Evolutionary conservation across 2,797 vertebrate species (phyloP).

Genomic region (Triplophysa yarkandensis): DNA sequence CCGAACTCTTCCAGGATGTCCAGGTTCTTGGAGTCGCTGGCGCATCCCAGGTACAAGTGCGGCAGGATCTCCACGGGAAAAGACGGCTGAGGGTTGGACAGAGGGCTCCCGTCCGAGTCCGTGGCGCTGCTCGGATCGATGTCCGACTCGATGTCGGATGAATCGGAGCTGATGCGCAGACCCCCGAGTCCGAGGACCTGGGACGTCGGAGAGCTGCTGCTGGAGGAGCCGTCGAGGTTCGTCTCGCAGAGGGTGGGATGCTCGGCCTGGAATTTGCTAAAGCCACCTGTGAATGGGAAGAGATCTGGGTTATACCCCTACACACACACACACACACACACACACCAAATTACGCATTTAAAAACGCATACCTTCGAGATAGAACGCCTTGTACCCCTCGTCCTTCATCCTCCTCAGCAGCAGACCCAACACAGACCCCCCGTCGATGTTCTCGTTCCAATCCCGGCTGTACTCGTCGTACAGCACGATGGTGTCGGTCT

Average conservation of each 20-base stretch:
- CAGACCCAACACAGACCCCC: slow-evolving; percentile 86
- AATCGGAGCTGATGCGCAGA: slow-evolving; percentile 94
- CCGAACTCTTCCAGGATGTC: slow-evolving; percentile 95
- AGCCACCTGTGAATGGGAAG: slow-evolving; percentile 82
- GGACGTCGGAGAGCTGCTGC: slow-evolving; percentile 87
- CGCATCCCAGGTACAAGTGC: slow-evolving; percentile 96
- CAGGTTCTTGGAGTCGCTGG: slow-evolving; percentile 97
- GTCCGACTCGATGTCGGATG: slow-evolving; percentile 95
- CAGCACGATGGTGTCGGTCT: slow-evolving; percentile 89
- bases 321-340: background rate
- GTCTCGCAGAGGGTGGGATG: slow-evolving; percentile 94
- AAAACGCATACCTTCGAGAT: slow-evolving; percentile 84
- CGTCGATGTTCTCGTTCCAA: slow-evolving; percentile 85
- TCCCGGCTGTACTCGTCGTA: slow-evolving; percentile 91
- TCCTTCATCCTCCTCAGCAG: slow-evolving; percentile 95
- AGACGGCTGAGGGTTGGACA: slow-evolving; percentile 91
- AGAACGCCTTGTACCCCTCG: slow-evolving; percentile 91
- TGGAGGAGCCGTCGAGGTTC: slow-evolving; percentile 89
- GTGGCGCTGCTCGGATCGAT: slow-evolving; percentile 89
- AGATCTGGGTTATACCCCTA: background rate
- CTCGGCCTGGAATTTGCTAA: slow-evolving; percentile 94
- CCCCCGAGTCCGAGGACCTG: slow-evolving; percentile 92
- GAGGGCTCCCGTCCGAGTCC: slow-evolving; percentile 93
- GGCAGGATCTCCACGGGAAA: slow-evolving; percentile 98
- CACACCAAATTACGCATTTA: background rate